Evolutionary conservation across 92 coral and sea anemone species (phyloP).

Genomic region (Pocillopora grandis): DNA sequence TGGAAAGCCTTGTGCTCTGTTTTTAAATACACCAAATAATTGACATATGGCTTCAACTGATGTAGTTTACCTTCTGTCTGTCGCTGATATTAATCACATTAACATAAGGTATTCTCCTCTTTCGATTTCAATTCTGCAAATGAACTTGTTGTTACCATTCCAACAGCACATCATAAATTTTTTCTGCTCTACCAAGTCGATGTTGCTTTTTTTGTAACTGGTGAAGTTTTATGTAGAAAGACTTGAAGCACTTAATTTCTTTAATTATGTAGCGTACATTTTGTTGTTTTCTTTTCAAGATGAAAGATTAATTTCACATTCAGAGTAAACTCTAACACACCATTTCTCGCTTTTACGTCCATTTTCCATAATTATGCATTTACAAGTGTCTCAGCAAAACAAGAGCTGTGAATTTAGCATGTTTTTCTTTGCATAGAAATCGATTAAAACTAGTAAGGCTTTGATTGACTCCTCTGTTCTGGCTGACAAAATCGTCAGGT

Average conservation of each 20-base stretch:
- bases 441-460: background rate
- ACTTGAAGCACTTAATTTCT: background rate
- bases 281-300: background rate
- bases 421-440: background rate
- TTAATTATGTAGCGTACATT: background rate
- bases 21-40: no score
- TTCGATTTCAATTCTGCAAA: no score
- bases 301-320: conserved; percentile 10
- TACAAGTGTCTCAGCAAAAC: conserved; percentile 4
- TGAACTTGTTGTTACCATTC: no score
- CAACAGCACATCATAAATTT: no score
- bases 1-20: no score
- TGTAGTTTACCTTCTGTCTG: no score
- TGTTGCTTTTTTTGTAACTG: background rate
- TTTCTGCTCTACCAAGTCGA: no score
- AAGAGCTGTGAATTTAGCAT: background rate
- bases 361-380: conserved; percentile 8
- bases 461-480: background rate
- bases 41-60: no score
- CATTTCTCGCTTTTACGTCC: background rate
- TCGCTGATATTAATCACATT: no score
- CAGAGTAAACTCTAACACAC: background rate
- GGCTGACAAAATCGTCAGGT: background rate
- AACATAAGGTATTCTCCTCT: no score
- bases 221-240: background rate